Conservation (phyloP, 2,113 vertebrate genomes). For the Tachuris rubrigastra region DNA sequence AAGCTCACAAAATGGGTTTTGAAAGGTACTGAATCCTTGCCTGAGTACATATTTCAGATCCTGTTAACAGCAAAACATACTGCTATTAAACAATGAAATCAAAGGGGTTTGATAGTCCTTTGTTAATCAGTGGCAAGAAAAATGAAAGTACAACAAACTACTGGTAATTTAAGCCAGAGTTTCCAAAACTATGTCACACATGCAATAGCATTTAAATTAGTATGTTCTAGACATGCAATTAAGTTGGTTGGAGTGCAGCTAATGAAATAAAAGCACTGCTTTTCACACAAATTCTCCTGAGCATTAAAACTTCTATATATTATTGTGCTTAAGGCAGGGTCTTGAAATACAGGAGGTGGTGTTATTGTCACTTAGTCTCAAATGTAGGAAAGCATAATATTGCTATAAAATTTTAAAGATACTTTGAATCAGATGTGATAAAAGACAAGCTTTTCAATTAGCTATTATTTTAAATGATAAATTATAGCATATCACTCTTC, state of each 20-base stretch:
- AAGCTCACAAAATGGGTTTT: not conserved
- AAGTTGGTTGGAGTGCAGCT: not conserved
- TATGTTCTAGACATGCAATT: not conserved
- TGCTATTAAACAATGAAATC: not conserved
- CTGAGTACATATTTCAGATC: not conserved
- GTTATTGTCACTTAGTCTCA: not conserved
- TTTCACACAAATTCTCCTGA: not conserved
- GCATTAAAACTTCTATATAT: not conserved
- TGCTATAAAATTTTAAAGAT: conserved; percentile 6
- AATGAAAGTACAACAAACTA: not conserved
- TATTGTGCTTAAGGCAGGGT: not conserved
- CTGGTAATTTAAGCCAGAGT: not conserved
- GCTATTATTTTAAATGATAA: conserved; percentile 24
- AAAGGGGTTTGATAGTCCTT: not conserved
- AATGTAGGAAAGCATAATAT: not conserved
- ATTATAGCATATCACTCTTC: not conserved
- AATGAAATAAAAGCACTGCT: not conserved
- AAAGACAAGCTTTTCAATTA: conserved; percentile 54
- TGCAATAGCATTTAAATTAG: not conserved
- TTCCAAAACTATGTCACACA: not conserved
- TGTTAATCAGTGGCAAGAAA: not conserved
- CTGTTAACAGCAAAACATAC: not conserved
- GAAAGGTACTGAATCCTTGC: not conserved
- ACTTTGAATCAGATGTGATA: conserved; percentile 9
- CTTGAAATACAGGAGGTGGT: not conserved